These are phyloP conservation scores for Muscicapa striata DNA, from an alignment of 2,797 vertebrate species.

Conservation along the genomic window DNA sequence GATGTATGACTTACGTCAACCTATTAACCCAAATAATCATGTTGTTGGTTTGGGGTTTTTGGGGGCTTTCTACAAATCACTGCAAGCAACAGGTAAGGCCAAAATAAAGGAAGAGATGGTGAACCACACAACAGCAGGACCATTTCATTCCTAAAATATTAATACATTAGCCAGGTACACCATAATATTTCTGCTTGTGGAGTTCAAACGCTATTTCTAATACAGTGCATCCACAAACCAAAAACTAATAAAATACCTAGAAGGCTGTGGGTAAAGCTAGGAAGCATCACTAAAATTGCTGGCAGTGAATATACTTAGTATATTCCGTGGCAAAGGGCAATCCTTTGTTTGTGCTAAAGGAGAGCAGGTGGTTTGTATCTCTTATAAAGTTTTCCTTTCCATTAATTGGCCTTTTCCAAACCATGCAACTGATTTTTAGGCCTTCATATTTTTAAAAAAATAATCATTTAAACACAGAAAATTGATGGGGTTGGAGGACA, in stretches of 20 bases:
- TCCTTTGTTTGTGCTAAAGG: neutral
- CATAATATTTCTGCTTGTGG: neutral
- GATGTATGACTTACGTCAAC: neutral
- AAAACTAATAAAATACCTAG: neutral
- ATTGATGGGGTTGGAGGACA: neutral
- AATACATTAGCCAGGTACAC: neutral
- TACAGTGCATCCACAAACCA: neutral
- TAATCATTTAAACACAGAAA: neutral
- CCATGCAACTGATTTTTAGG: neutral
- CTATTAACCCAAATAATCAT: neutral
- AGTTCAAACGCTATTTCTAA: neutral
- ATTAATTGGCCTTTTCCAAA: neutral
- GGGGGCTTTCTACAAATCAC: neutral
- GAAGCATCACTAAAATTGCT: neutral
- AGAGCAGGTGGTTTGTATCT: neutral
- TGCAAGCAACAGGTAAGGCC: neutral
- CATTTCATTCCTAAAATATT: neutral
- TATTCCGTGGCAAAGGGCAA: neutral
- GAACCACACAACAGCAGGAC: neutral
- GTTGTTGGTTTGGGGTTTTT: neutral
- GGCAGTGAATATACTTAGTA: neutral
- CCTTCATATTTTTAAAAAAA: neutral
- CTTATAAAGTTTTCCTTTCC: neutral
- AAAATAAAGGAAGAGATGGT: neutral
- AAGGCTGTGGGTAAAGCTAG: neutral